A percentile compares a stretch with the other conserved stretches of the same genome.
Evolutionary conservation across 2,797 vertebrate genomes (phyloP).

Genomic region (Lacerta agilis): DNA sequence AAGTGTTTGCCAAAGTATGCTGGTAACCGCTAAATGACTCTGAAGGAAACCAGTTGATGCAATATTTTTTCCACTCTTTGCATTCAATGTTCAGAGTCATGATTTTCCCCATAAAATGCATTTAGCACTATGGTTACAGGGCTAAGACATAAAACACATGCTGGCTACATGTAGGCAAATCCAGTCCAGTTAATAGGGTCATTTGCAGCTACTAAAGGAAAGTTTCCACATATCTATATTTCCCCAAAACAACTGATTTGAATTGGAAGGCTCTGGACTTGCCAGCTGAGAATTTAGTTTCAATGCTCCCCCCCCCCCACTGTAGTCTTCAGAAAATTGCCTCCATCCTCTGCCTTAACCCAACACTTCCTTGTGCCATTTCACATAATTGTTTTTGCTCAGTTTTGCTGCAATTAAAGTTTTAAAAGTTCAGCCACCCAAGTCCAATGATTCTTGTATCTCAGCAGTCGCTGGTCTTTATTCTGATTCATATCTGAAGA

Average conservation of each 20-base stretch:
- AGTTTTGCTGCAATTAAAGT: neutral
- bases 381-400: neutral
- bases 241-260: neutral
- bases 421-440: neutral
- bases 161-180: neutral
- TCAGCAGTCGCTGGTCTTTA: neutral
- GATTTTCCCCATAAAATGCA: neutral
- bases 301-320: no score
- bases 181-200: neutral
- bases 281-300: neutral
- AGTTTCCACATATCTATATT: neutral
- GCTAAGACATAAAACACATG: neutral
- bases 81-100: neutral
- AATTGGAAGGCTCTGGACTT: neutral
- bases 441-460: neutral
- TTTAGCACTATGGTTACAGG: neutral
- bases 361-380: neutral
- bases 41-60: neutral
- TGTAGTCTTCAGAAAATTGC: neutral
- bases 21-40: neutral
- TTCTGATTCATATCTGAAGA: neutral
- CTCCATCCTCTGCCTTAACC: neutral
- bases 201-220: neutral
- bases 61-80: neutral
- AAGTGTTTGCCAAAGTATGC: neutral